Percentiles rank a stretch among this genome's conserved stretches.
Evolutionary conservation across 1,140 invertebrate genomes (phyloP).

Genomic region (Bactericera cockerelli): DNA sequence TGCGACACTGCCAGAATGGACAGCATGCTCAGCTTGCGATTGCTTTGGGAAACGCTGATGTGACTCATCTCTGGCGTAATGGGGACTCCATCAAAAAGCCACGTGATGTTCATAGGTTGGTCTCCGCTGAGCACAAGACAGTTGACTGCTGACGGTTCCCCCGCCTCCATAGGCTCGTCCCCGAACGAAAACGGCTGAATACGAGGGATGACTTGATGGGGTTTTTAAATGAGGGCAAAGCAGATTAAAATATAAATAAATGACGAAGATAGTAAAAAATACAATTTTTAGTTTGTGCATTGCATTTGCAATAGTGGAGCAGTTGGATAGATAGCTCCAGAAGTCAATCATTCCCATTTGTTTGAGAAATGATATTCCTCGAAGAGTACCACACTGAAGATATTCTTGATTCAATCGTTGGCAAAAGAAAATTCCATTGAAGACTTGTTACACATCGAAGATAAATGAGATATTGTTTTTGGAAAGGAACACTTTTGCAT

Average conservation of each 20-base stretch:
- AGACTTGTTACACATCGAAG: no score
- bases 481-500: no score
- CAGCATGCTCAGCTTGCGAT: conserved; percentile 41
- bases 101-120: conserved; percentile 54
- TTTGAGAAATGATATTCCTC: no score
- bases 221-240: no score
- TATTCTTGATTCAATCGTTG: no score
- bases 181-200: conserved; percentile 47
- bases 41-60: conserved; percentile 42
- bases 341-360: no score
- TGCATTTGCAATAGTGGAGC: no score
- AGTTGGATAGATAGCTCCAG: no score
- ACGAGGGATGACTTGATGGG: conserved; percentile 49
- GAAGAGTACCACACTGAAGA: no score
- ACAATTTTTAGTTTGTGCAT: not conserved
- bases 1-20: conserved; percentile 31
- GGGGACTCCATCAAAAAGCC: conserved; percentile 44
- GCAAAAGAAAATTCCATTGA: no score
- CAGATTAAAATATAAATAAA: not conserved
- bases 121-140: conserved; percentile 65
- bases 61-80: conserved; percentile 38
- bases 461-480: no score
- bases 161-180: conserved; percentile 61
- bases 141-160: conserved; percentile 55
- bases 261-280: not conserved